Base-by-base conservation (phyloP, 2,888 invertebrate genomes). In the Periphyllus acericola region DNA sequence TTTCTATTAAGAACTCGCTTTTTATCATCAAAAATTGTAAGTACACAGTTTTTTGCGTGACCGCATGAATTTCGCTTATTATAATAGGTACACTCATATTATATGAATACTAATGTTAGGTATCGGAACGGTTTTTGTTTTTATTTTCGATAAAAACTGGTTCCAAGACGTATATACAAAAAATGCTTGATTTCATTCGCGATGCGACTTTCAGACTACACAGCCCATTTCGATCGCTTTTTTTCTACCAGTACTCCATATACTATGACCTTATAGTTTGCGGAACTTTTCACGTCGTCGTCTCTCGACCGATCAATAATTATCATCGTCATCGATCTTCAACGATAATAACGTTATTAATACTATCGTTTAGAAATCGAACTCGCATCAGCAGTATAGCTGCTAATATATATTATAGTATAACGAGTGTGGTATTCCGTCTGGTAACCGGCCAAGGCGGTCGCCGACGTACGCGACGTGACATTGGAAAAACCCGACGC, bases 401-500 rank as follows among this genome's bases (percentile, higher is more conserved):
- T 71, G 71, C 3, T 29, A 29, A 17, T 29, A 2, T 29, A 2
- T 29, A 32, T 25, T 14, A 36, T 74, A 36, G 1, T 3, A 36
- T 36, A 74, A 21, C 19, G 36, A 19, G 3, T 72, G 72, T 36
- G 29, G 14, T 72, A 80, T 82, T 71, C 71, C 32, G 32, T 71
- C 32, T 36, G 80, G 36, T 66, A 82, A 21, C 71, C 52, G 32
- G 72, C 72, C 83, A 74, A 74, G 83, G 83, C 55, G 74, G 55
- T 74, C 14, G 34, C 36, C 83, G 83, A 55, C 36, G 72, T 55
- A 55, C 34, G 68, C 5, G 21, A 82, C 71, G 74, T 83, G 83
- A 83, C 83, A 83, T 75, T 75, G 83, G 74, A 55, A 36, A 60
- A 74, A 83, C 83, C 83, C 83, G 83, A 83, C 21, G 40, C 74